Percentiles rank a stretch among this genome's conserved stretches.
These are phyloP conservation scores for Synaphobranchus kaupii DNA, from an alignment of 2,797 vertebrate genomes.

Conservation along the genomic window DNA sequence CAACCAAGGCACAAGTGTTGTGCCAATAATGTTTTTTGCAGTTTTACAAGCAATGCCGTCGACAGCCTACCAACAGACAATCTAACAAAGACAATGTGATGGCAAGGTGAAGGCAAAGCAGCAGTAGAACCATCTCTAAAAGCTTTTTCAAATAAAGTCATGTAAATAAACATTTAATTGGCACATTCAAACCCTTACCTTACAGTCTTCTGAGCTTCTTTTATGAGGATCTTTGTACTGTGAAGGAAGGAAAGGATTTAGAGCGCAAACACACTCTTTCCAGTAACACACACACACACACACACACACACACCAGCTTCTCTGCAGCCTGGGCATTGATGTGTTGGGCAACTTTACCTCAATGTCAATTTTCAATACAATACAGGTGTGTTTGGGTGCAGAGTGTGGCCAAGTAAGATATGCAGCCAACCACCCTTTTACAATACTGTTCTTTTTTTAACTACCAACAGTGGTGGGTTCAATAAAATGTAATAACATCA, in stretches of 20 bases:
- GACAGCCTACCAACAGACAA: not conserved
- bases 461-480: too few species aligned
- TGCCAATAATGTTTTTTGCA: not conserved
- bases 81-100: not conserved
- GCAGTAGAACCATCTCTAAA: not conserved
- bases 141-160: not conserved
- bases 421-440: too few species aligned
- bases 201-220: conserved; percentile 74
- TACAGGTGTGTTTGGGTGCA: too few species aligned
- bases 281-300: not conserved
- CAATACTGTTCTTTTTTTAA: too few species aligned
- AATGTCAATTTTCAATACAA: too few species aligned
- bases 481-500: too few species aligned
- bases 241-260: conserved; percentile 36
- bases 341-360: conserved; percentile 28
- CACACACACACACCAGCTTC: not conserved
- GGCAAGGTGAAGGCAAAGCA: not conserved
- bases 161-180: not conserved
- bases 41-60: not conserved
- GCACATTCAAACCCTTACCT: conserved; percentile 64
- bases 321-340: conserved; percentile 6
- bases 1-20: not conserved
- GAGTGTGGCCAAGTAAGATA: too few species aligned
- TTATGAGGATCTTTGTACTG: conserved; percentile 79
- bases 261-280: not conserved